Evolutionary conservation across 1,140 invertebrate genomes (phyloP).

Genomic region (Sitophilus oryzae): DNA sequence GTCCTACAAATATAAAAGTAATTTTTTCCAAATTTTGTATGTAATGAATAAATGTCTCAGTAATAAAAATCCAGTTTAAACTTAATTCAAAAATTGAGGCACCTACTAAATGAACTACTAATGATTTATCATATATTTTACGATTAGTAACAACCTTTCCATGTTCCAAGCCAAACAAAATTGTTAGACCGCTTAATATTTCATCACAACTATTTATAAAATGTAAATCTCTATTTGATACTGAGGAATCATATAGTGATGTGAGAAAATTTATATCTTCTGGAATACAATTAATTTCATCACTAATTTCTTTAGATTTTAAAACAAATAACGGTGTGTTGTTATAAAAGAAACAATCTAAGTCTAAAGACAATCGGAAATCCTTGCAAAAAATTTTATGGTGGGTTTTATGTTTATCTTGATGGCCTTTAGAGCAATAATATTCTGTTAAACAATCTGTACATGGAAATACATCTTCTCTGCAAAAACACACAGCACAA

Average conservation of each 20-base stretch:
- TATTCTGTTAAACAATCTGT: constrained; percentile 31
- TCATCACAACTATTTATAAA: constrained; percentile 6
- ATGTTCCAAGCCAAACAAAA: constrained; percentile 34
- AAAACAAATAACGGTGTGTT: background rate
- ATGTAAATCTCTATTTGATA: constrained; percentile 1
- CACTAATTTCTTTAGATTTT: constrained; percentile 1
- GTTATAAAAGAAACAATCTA: constrained; percentile 15
- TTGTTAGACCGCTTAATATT: constrained; percentile 23
- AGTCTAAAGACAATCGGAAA: constrained; percentile 32
- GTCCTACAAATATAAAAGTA: constrained; percentile 36
- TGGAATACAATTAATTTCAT: constrained; percentile 1
- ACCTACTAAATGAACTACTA: constrained; percentile 40
- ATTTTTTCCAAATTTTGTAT: constrained; percentile 31
- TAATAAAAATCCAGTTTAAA: constrained; percentile 32
- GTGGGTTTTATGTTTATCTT: constrained; percentile 21
- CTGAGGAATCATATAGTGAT: background rate
- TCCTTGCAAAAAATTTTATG: constrained; percentile 33
- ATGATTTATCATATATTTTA: constrained; percentile 16
- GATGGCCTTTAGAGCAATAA: constrained; percentile 37
- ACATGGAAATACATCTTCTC: constrained; percentile 30
- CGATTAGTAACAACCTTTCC: constrained; percentile 21
- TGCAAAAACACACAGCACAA: constrained; percentile 35
- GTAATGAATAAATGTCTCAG: constrained; percentile 35
- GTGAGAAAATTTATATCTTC: constrained; percentile 1
- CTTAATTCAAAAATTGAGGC: constrained; percentile 29